Evolutionary conservation across 2,888 invertebrate genomes (phyloP).

Genomic region (Notocelia uddmanniana): DNA sequence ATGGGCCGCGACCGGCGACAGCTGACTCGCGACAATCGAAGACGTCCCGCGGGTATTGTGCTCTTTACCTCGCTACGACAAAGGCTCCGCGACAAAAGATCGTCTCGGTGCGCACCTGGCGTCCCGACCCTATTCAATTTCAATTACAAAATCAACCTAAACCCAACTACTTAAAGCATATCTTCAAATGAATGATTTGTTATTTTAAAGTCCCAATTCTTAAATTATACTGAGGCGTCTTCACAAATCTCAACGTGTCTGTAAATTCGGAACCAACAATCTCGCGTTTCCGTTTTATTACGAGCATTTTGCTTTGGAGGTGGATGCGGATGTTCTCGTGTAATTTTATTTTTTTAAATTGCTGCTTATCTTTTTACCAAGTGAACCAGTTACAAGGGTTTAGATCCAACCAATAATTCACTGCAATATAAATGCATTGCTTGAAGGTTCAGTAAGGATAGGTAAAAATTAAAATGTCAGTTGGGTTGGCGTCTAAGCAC

Average conservation of each 20-base stretch:
- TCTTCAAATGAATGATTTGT: background rate
- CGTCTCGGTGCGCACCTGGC: conserved; percentile 82
- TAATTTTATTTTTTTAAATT: conserved; percentile 19
- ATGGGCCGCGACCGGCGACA: conserved; percentile 70
- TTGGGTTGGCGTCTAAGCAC: too few relatives aligned
- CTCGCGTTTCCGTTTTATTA: conserved; percentile 61
- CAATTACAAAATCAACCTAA: conserved; percentile 2
- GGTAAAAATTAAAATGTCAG: background rate
- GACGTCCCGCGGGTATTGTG: conserved; percentile 83
- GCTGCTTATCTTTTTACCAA: conserved; percentile 17
- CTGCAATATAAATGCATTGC: background rate
- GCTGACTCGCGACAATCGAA: conserved; percentile 83
- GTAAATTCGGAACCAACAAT: conserved; percentile 57
- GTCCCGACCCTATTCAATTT: conserved; percentile 71
- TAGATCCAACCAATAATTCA: background rate
- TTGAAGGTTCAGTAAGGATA: background rate
- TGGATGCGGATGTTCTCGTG: conserved; percentile 43
- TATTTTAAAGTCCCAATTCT: conserved; percentile 51
- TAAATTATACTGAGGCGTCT: conserved; percentile 55
- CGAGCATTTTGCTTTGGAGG: conserved; percentile 29
- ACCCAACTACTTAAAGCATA: background rate
- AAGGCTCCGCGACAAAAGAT: conserved; percentile 69
- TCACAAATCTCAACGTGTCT: conserved; percentile 58
- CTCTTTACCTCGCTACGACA: conserved; percentile 62
- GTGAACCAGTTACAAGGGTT: conserved; percentile 11